Evolutionary conservation across 1,140 invertebrate species (phyloP), one percentile per base, ranked within the genome.

Genomic region (Drosophila sp.): DNA sequence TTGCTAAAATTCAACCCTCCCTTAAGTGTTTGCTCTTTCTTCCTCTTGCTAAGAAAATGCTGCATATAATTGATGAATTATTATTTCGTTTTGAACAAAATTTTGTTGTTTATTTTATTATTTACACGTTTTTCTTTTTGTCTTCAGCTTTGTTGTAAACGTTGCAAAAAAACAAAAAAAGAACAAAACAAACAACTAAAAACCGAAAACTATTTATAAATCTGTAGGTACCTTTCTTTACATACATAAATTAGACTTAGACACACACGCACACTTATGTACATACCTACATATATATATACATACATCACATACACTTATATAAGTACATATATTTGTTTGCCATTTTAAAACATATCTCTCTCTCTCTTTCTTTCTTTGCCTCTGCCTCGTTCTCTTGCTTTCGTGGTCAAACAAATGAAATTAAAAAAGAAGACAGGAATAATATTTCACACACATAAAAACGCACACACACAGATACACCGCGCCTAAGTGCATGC

Each of bases 131-230:
- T 66, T 72, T 41, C 60, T 57, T 65, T 67, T 57, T 50, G 66
- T 67, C 62, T 67, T 73, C 73, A 75, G 72, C 70, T 67, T 75
- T 75, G 44, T 75, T 75, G 56, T 75, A 75, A 75, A 38, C 70
- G 72, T 75, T 75, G 72, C 73, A 74, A 56, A 47, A 33, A 56
- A 30, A 56, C 27, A 30, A 50, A 27, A 50, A 6, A 17, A 25
- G 10, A 23, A 0, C 10, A 30, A 29, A 11, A 56, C 29, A 56
- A 58, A 38, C 17, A 58, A 11, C 17, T 25, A 23, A 58, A 58
- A 58, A 50, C 44, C 44, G 4, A 25, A 38, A 38, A 58, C 56
- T 58, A 58, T 58, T 58, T 25, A 33, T 27, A 50, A 50, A 50
- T 27, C 25, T 50, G 44, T 50, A 50, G 23, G 44, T 50, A 50